Percentiles rank a stretch among this genome's conserved stretches.
phyloP scores from a whole-genome alignment of 2,113 vertebrate species.

The Oreochromis tanganicae region DNA sequence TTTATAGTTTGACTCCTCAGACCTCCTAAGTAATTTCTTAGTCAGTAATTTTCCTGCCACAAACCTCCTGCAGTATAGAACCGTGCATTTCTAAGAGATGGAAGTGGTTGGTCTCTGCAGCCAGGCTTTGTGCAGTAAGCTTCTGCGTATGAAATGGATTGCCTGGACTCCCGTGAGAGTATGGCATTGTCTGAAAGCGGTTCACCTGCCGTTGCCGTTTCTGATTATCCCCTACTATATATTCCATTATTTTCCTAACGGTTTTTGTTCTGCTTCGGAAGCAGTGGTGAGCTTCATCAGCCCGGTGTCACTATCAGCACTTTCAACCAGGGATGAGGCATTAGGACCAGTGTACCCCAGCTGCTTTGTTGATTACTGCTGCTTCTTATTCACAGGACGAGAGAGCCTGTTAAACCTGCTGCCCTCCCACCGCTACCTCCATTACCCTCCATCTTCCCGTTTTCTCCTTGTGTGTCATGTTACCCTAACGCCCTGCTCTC shows the following conservation, averaged over 20 bases:
- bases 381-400: slow-evolving; percentile 31
- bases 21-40: neutral
- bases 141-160: slow-evolving; percentile 23
- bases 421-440: neutral
- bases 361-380: slow-evolving; percentile 18
- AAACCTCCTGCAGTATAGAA: neutral
- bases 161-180: neutral
- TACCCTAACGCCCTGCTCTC: neutral
- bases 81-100: neutral
- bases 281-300: slow-evolving; percentile 6
- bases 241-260: slow-evolving; percentile 19
- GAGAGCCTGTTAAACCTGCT: neutral
- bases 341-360: slow-evolving; percentile 3
- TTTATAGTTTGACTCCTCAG: neutral
- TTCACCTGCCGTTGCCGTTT: slow-evolving; percentile 39
- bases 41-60: neutral
- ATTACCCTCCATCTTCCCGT: neutral
- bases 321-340: slow-evolving; percentile 14
- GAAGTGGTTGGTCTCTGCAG: neutral
- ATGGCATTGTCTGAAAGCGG: neutral
- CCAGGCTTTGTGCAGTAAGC: neutral
- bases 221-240: neutral
- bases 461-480: neutral
- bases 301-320: slow-evolving; percentile 52
- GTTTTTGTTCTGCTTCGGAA: slow-evolving; percentile 4